phyloP scores from a whole-genome alignment of 1,140 invertebrate species.

The Periplaneta americana region DNA sequence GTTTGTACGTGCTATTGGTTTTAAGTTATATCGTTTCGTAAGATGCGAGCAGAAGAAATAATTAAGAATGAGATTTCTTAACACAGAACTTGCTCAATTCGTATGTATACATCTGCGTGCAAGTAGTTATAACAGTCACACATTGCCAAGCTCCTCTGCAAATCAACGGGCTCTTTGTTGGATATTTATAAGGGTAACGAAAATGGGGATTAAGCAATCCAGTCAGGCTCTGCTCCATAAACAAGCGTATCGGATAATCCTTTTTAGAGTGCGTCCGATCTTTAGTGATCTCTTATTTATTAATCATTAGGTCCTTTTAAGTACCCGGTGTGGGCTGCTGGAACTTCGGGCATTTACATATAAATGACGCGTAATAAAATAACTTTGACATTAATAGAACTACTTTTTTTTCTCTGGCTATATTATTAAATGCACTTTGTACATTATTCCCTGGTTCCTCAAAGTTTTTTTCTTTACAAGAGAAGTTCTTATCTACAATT shows the following conservation, averaged over 20 bases:
- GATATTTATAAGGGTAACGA: neutral
- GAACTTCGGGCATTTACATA: neutral
- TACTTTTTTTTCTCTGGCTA: neutral
- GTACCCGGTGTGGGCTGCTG: neutral
- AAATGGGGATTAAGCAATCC: neutral
- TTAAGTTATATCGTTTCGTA: too few relatives aligned
- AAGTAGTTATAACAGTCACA: neutral
- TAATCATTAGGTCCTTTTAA: too few relatives aligned
- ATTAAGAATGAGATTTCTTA: too few relatives aligned
- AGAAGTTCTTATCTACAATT: too few relatives aligned
- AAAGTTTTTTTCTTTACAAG: too few relatives aligned
- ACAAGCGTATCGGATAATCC: neutral
- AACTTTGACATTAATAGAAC: neutral
- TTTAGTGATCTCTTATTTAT: too few relatives aligned
- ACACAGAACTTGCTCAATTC: too few relatives aligned
- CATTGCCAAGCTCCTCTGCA: too few relatives aligned
- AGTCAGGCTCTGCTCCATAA: neutral
- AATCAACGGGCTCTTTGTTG: too few relatives aligned
- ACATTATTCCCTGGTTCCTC: neutral
- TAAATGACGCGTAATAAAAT: neutral
- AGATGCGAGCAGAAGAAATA: too few relatives aligned
- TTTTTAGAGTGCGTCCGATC: neutral
- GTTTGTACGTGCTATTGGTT: too few relatives aligned
- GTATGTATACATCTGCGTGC: neutral
- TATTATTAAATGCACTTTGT: neutral